Percentiles rank a stretch among this genome's conserved stretches.
phyloP scores from a whole-genome alignment of 2,113 vertebrate species.

The Notarius lentiginosus region DNA sequence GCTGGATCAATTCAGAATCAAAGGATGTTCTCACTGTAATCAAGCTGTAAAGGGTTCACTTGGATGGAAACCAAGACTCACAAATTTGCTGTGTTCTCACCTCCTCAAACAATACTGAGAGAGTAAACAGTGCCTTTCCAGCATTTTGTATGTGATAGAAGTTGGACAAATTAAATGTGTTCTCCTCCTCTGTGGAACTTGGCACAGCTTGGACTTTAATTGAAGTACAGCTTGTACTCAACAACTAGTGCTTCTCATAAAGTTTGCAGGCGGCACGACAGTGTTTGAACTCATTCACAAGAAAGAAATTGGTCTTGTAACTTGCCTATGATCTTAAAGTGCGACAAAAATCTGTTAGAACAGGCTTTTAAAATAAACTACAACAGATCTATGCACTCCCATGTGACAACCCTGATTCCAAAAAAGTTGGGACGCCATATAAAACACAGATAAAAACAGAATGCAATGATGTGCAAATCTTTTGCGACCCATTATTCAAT shows the following conservation, averaged over 20 bases:
- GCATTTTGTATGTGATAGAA: neutral
- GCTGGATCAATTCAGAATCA: neutral
- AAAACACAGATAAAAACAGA: too few species aligned
- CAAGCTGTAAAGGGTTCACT: neutral
- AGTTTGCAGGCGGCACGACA: neutral
- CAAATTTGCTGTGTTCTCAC: neutral
- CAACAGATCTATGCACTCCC: neutral
- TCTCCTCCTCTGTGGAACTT: neutral
- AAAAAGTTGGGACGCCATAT: too few species aligned
- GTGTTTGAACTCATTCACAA: neutral
- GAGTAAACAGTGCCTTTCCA: neutral
- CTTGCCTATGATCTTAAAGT: neutral
- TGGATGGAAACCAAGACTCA: neutral
- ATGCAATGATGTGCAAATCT: too few species aligned
- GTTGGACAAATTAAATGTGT: neutral
- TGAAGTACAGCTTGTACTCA: neutral
- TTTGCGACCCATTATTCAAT: too few species aligned
- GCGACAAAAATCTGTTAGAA: neutral
- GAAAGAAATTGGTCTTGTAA: neutral
- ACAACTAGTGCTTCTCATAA: neutral
- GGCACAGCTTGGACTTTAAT: neutral
- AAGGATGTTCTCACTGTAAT: neutral
- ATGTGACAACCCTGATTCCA: neutral
- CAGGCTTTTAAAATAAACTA: neutral
- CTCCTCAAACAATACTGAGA: neutral